These are phyloP conservation scores for Artibeus lituratus DNA, from an alignment of 2,797 vertebrate genomes.

Conservation along the genomic window DNA sequence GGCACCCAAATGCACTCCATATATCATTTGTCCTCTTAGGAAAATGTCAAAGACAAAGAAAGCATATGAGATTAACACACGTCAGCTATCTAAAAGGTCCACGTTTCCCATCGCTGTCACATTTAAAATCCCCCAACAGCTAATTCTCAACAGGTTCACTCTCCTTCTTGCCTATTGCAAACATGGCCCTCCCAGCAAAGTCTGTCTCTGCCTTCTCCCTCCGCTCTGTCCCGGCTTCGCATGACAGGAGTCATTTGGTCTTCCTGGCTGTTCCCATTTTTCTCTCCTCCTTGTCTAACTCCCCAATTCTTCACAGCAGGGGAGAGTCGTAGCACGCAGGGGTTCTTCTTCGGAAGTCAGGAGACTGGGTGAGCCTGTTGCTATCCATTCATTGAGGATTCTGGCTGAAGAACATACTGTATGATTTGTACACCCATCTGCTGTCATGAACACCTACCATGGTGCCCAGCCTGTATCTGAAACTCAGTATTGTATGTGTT, in stretches of 20 bases:
- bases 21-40: neutral
- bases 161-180: neutral
- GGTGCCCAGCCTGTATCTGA: accelerated
- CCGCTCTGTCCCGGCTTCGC: no score
- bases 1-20: neutral
- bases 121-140: neutral
- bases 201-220: no score
- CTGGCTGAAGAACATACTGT: neutral
- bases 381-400: neutral
- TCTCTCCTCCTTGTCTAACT: neutral
- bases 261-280: neutral
- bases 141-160: neutral
- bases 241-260: neutral
- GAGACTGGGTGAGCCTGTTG: neutral
- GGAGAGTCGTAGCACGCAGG: no score
- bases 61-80: neutral
- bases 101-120: neutral
- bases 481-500: accelerated
- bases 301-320: neutral
- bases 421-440: neutral
- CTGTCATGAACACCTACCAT: accelerated
- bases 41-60: neutral
- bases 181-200: accelerated
- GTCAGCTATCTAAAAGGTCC: neutral
- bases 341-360: neutral